Evolutionary conservation across 2,888 invertebrate genomes (phyloP).

Genomic region (Drosophila algonquin): DNA sequence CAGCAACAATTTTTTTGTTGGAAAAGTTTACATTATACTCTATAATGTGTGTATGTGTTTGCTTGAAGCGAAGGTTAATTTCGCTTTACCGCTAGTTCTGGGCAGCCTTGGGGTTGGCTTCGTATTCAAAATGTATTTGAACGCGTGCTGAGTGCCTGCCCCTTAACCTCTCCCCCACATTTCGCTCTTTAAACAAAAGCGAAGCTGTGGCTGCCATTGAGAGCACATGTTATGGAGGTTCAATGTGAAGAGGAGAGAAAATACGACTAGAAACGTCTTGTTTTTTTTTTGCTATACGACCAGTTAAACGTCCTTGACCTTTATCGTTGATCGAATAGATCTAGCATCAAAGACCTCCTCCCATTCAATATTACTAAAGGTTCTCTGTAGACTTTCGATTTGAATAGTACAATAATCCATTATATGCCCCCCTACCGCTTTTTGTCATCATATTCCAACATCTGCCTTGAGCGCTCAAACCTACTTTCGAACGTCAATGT

Average conservation of each 20-base stretch:
- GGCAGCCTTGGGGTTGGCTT: not conserved
- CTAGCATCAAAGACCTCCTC: too few species aligned
- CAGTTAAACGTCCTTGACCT: not conserved
- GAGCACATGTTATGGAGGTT: not conserved
- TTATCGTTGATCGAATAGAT: not conserved
- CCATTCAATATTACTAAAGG: too few species aligned
- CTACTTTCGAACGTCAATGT: not conserved
- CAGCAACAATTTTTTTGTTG: slow-evolving; percentile 5
- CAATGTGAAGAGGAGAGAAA: not conserved
- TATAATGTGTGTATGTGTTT: slow-evolving; percentile 5
- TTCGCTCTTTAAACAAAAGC: not conserved
- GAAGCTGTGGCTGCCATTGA: not conserved
- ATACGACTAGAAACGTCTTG: not conserved
- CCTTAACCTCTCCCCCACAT: not conserved
- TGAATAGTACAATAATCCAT: too few species aligned
- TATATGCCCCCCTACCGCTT: not conserved
- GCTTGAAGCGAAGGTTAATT: slow-evolving; percentile 17
- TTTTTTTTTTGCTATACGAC: not conserved
- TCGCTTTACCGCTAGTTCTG: slow-evolving; percentile 14
- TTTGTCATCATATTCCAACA: not conserved
- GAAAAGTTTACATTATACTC: slow-evolving; percentile 8
- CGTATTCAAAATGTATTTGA: not conserved
- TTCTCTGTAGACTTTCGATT: too few species aligned
- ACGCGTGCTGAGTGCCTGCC: not conserved
- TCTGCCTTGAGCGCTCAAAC: not conserved